Base-by-base conservation (phyloP, 2,888 invertebrate genomes). In the Agrochola lota region DNA sequence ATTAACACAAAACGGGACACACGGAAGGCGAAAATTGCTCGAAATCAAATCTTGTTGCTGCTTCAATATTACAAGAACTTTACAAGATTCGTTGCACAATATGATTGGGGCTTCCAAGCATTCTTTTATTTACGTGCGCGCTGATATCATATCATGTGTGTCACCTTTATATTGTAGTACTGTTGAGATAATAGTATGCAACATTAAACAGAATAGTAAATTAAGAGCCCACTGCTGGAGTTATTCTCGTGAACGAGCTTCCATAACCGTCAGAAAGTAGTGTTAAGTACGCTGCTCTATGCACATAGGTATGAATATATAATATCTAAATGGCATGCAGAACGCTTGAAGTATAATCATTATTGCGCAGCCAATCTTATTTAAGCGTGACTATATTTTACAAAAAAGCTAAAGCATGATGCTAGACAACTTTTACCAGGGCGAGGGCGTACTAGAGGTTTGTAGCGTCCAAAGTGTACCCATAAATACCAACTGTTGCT, bases 301-400 rank as follows among this genome's bases (percentile, higher is more conserved):
- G 96, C 96, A 95, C 95, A 96, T 95, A 95, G 95, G 96, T 94
- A 96, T 96, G 96, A 95, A 96, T 96, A 96, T 95, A 96, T 95
- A 95, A 94, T 94, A 95, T 96, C 96, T 96, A 96, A 96, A 95
- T 96, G 96, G 96, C 96, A 96, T 96, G 96, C 96, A 96, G 96
- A 96, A 96, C 96, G 96, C 96, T 96, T 96, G 96, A 96, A 96
- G 96, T 96, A 96, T 95, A 96, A 96, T 96, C 96, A 96, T 96
- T 96, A 96, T 97, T 96, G 96, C 96, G 96, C 96, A 96, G 96
- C 96, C 96, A 96, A 96, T 96, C 96, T 96, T 95, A 95, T 96
- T 95, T 95, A 97, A 97, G 96, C 96, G 96, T 96, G 96, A 96
- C 96, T 96, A 96, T 96, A 96, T 95, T 96, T 95, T 96, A 96